Base-by-base conservation (phyloP, 1,140 invertebrate genomes). In the Trigoniulus corallinus region DNA sequence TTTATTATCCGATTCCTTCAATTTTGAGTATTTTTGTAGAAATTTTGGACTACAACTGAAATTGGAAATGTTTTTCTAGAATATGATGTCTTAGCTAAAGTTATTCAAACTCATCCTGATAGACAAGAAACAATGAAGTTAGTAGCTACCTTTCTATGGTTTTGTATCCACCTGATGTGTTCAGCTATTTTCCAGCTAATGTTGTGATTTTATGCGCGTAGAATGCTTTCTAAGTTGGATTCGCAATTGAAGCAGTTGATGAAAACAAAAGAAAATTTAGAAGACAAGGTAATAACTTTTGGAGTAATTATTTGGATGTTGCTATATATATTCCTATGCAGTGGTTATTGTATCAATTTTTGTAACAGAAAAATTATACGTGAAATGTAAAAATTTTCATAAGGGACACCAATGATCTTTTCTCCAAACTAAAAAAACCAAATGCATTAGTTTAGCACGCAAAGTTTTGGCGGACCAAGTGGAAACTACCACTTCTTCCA, bases 71-170 rank as follows among this genome's bases (percentile, higher is more conserved):
- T 25, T 52, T 27, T 57, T 58, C 80, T 86, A 69, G 88, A 94
- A 61, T 95, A 94, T 69, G 88, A 95, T 74, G 78, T 88, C 3
- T 58, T 95, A 23, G 88, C 89, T 0, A 84, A 86, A 67, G 76
- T 91, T 2, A 94, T 95, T 54, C 80, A 81, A 56, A 77, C 84
- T 58, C 84, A 94, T 60, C 89, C 91, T 0, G 86, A 92, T 62
- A 74, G 89, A 61, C 79, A 81, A 61, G 79, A 84, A 55, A 92
- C 88, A 1, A 75, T 82, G 54, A 70, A 78, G 53, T 64, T 56
- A 56, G 52, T 47, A 18, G 39, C 49, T n/a, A 22, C 37, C 48
- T 12, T 4, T 3, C 23, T 21, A 3, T 10, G 3, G 4, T 42
- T 2, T 20, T 25, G n/a, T n/a, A n/a, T n/a, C n/a, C n/a, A n/a